Evolutionary conservation across 2,888 invertebrate species (phyloP).

Genomic region (Pachliopta kotzebuea): DNA sequence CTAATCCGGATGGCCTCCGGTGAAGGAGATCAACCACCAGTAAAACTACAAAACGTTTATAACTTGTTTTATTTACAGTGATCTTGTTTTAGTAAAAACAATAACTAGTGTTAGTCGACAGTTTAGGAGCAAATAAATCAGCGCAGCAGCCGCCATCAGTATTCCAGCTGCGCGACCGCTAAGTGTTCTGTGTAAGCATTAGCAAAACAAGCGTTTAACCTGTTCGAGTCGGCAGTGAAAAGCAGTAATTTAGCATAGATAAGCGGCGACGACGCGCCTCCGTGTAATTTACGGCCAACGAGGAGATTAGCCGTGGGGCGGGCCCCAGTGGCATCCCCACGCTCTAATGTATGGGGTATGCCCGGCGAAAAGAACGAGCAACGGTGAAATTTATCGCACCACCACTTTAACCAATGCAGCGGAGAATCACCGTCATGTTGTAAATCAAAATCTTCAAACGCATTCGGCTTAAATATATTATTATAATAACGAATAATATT

Average conservation of each 20-base stretch:
- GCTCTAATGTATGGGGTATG: slow-evolving; percentile 33
- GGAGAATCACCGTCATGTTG: not conserved
- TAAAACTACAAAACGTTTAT: too few species aligned
- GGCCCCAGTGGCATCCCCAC: slow-evolving; percentile 27
- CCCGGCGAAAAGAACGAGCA: slow-evolving; percentile 24
- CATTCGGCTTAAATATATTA: too few species aligned
- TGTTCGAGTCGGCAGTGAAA: slow-evolving; percentile 45
- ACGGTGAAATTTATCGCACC: slow-evolving; percentile 12
- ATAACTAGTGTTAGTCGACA: not conserved
- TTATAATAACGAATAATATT: too few species aligned
- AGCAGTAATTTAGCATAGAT: slow-evolving; percentile 56
- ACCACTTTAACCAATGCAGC: not conserved
- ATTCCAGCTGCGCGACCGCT: slow-evolving; percentile 37
- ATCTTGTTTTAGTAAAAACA: too few species aligned
- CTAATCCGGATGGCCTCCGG: too few species aligned
- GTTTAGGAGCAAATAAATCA: slow-evolving; percentile 36
- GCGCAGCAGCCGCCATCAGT: slow-evolving; percentile 35
- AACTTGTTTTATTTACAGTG: too few species aligned
- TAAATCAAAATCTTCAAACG: too few species aligned
- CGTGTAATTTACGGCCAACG: slow-evolving; percentile 45
- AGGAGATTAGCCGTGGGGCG: slow-evolving; percentile 40
- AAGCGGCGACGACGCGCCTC: slow-evolving; percentile 44
- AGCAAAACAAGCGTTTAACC: slow-evolving; percentile 45
- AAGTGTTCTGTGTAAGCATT: slow-evolving; percentile 39
- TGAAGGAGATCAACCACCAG: too few species aligned